Conservation (phyloP, 2,113 vertebrate species). For the Forbesichthys papilliferus region DNA sequence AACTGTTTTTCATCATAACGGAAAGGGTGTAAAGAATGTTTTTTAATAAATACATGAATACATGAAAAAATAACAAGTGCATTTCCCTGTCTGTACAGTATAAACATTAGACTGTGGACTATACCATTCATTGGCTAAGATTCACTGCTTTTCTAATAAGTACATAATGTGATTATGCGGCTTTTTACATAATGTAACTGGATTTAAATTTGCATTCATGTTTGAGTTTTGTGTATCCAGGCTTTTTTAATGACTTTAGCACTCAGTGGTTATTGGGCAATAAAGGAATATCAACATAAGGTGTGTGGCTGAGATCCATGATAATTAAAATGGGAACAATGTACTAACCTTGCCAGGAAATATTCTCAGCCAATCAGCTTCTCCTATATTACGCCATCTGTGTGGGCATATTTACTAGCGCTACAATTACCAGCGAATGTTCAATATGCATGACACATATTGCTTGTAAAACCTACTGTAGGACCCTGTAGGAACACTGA, state of each 20-base stretch:
- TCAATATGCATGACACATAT: too few species aligned
- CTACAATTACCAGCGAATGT: background rate
- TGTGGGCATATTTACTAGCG: slow-evolving; percentile 46
- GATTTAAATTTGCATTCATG: slow-evolving; percentile 15
- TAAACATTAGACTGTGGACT: background rate
- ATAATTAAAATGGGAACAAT: slow-evolving; percentile 31
- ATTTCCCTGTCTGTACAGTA: slow-evolving; percentile 21
- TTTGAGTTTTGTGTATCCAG: slow-evolving; percentile 29
- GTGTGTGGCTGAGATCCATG: slow-evolving; percentile 25
- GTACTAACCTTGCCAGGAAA: slow-evolving; percentile 45
- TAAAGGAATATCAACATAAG: slow-evolving; percentile 20
- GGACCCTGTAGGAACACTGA: too few species aligned
- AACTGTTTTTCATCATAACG: slow-evolving; percentile 48
- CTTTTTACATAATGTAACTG: slow-evolving; percentile 1
- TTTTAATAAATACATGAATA: slow-evolving; percentile 22
- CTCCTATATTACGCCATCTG: slow-evolving; percentile 54
- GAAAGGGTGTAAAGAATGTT: slow-evolving; percentile 39
- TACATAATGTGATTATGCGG: background rate
- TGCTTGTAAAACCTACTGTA: too few species aligned
- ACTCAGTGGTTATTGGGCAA: slow-evolving; percentile 26
- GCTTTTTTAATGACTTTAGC: slow-evolving; percentile 36
- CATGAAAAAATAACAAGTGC: slow-evolving; percentile 27
- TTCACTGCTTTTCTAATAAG: background rate
- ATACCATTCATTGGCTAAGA: background rate
- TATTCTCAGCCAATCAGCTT: slow-evolving; percentile 49